These are phyloP conservation scores for Tenthredo notha DNA, from an alignment of 2,888 invertebrate species.

Conservation along the genomic window DNA sequence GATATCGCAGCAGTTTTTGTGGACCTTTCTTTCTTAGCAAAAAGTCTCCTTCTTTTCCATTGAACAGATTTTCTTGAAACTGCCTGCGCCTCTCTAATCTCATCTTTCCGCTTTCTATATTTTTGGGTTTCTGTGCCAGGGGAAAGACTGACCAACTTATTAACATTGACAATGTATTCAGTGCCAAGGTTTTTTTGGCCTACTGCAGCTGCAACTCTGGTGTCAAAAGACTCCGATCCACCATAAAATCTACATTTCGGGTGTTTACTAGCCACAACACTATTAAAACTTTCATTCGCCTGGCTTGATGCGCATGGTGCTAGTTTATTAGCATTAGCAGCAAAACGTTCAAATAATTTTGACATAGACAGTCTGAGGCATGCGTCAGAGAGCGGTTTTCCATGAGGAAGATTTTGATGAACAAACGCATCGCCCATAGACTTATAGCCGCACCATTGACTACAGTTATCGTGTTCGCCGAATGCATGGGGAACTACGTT, in stretches of 20 bases:
- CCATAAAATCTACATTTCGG: conserved; percentile 58
- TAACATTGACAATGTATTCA: conserved; percentile 46
- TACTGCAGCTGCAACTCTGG: conserved; percentile 55
- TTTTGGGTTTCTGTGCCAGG: conserved; percentile 54
- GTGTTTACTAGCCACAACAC: conserved; percentile 57
- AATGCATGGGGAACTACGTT: conserved; percentile 56
- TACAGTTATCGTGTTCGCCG: conserved; percentile 54
- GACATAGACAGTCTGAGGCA: conserved; percentile 35
- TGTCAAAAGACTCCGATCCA: conserved; percentile 55
- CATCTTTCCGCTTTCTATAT: conserved; percentile 45
- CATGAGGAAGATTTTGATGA: conserved; percentile 48
- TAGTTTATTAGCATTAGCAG: conserved; percentile 27
- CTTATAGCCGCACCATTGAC: conserved; percentile 38
- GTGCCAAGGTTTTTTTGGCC: conserved; percentile 55
- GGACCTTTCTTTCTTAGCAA: conserved; percentile 52
- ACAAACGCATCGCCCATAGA: background rate
- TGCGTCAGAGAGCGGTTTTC: conserved; percentile 48
- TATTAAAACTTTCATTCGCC: conserved; percentile 58
- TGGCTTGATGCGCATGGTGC: conserved; percentile 59
- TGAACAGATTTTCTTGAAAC: conserved; percentile 16
- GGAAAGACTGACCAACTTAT: conserved; percentile 52
- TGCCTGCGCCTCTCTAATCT: conserved; percentile 20
- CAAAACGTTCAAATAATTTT: conserved; percentile 53
- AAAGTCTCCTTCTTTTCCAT: conserved; percentile 51
- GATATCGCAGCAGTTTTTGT: conserved; percentile 28